phyloP scores from a whole-genome alignment of 2,113 vertebrate genomes.

The Naja naja region DNA sequence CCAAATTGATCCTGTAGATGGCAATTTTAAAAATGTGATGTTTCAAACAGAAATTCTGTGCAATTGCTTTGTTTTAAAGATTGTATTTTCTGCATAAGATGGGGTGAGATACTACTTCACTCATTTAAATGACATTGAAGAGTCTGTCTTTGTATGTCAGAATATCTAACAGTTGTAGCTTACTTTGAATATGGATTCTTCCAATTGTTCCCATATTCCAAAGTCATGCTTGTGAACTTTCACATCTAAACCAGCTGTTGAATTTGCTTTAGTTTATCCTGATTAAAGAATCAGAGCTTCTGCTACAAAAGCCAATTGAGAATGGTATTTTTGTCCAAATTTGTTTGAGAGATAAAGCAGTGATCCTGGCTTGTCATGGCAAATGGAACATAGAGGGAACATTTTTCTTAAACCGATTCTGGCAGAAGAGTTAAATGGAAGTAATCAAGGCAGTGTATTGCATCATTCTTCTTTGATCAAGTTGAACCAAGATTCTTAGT shows the following conservation, averaged over 20 bases:
- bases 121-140: not conserved
- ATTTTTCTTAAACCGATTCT: not conserved
- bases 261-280: not conserved
- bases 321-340: not conserved
- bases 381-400: not conserved
- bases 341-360: not conserved
- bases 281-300: not conserved
- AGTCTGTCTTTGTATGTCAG: not conserved
- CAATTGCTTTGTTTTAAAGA: not conserved
- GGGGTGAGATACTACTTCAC: not conserved
- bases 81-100: not conserved
- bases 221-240: not conserved
- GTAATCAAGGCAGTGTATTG: not conserved
- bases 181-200: not conserved
- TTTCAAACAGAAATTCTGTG: not conserved
- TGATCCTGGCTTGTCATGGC: not conserved
- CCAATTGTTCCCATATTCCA: not conserved
- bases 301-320: not conserved
- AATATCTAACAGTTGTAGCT: not conserved
- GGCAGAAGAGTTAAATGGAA: not conserved
- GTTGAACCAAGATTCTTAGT: not conserved
- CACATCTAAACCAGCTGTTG: not conserved
- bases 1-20: not conserved
- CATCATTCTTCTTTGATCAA: not conserved
- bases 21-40: not conserved